phyloP scores from a whole-genome alignment of 1,140 invertebrate species.

The Bicyclus anynana region DNA sequence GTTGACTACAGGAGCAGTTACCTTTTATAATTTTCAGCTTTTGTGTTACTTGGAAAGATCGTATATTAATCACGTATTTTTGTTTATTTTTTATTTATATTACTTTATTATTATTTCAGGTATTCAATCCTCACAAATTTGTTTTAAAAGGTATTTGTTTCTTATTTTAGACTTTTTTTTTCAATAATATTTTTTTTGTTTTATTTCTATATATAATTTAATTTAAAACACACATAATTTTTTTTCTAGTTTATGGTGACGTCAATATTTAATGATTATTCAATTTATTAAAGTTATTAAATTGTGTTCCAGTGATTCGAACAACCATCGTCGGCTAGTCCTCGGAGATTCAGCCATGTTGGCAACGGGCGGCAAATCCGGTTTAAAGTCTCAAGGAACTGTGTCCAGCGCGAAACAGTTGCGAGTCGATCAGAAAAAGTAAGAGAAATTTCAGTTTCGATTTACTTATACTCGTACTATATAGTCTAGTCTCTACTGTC shows the following conservation, averaged over 20 bases:
- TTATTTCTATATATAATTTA: not conserved
- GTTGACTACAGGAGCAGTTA: no score
- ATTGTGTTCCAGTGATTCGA: constrained; percentile 85
- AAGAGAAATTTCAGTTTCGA: constrained; percentile 37
- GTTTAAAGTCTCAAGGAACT: constrained; percentile 89
- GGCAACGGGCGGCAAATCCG: constrained; percentile 89
- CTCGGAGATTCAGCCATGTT: constrained; percentile 94
- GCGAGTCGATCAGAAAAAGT: constrained; percentile 91
- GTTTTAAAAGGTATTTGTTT: not conserved
- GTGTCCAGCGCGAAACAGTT: constrained; percentile 91
- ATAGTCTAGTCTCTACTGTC: no score
- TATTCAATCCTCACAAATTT: not conserved
- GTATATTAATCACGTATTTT: no score
- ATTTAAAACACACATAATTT: not conserved
- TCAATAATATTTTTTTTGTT: constrained; percentile 31
- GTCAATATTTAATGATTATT: no score
- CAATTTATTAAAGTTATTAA: not conserved
- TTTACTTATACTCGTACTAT: no score
- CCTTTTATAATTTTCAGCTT: no score
- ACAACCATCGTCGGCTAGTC: constrained; percentile 90
- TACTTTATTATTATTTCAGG: constrained; percentile 1
- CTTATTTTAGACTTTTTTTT: not conserved
- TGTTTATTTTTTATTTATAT: not conserved
- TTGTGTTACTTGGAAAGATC: no score
- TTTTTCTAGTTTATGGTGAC: no score